These are phyloP conservation scores for Hydrozoanthus tunicans DNA, from an alignment of 64 coral and sea anemone species.

Conservation along the genomic window DNA sequence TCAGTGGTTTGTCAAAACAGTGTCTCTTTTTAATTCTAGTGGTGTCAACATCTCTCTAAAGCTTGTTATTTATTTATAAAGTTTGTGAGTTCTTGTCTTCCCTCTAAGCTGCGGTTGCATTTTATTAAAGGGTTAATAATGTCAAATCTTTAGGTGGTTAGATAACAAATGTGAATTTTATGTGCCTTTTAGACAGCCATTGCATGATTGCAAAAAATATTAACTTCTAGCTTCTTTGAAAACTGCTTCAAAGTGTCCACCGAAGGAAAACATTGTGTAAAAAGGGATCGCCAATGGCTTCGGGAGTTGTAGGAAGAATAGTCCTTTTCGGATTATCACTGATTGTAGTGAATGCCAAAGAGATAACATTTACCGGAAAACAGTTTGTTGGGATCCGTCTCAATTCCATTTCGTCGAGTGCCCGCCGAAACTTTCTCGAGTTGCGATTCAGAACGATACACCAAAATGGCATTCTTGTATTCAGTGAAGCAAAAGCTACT, in stretches of 20 bases:
- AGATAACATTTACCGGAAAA: constrained; percentile 32
- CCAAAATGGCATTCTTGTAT: constrained; percentile 12
- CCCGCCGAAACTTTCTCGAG: background rate
- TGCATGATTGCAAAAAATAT: background rate
- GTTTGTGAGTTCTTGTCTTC: constrained; percentile 11
- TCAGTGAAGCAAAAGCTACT: background rate
- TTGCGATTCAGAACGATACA: constrained; percentile 48
- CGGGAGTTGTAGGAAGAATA: background rate
- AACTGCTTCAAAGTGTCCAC: background rate
- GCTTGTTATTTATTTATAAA: constrained; percentile 53
- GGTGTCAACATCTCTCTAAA: constrained; percentile 10
- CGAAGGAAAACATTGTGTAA: background rate
- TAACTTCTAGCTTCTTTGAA: background rate
- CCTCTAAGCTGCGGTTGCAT: constrained; percentile 19
- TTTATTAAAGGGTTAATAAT: constrained; percentile 43
- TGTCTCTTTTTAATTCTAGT: constrained; percentile 47
- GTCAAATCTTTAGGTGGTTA: constrained; percentile 10
- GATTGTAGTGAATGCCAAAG: background rate
- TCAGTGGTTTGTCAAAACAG: constrained; percentile 57
- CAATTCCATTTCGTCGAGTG: constrained; percentile 3
- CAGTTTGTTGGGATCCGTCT: background rate
- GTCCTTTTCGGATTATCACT: background rate
- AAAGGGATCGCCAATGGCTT: background rate
- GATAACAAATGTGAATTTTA: constrained; percentile 28
- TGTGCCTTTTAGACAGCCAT: constrained; percentile 16